Evolutionary conservation across 2,797 vertebrate species (phyloP).

Genomic region (Alectoris magna): DNA sequence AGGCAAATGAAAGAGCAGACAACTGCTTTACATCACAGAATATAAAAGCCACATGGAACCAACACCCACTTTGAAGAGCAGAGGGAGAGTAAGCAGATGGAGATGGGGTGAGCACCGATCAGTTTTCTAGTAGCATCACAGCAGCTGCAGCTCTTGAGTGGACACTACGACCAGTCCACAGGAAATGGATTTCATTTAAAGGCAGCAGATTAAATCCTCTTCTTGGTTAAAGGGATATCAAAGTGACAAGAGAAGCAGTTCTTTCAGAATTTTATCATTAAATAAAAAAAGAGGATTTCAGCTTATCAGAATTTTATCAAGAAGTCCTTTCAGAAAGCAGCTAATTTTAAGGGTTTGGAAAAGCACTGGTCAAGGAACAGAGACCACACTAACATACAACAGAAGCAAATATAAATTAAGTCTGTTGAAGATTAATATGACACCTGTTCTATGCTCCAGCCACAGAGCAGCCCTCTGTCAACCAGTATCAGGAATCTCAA

Average conservation of each 20-base stretch:
- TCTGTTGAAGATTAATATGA: no score
- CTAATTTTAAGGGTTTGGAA: no score
- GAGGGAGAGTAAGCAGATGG: not conserved
- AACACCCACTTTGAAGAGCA: not conserved
- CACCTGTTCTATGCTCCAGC: rapidly evolving
- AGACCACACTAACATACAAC: rapidly evolving
- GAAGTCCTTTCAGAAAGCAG: no score
- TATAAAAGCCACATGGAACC: not conserved
- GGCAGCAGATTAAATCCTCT: rapidly evolving
- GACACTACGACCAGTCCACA: rapidly evolving
- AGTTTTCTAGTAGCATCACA: not conserved
- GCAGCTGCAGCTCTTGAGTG: not conserved
- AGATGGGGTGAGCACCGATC: rapidly evolving
- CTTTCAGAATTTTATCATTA: not conserved
- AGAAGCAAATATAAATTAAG: not conserved
- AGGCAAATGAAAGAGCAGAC: not conserved
- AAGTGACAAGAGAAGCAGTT: not conserved
- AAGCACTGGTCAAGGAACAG: not conserved
- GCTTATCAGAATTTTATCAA: no score
- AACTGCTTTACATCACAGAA: rapidly evolving
- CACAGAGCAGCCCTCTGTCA: rapidly evolving
- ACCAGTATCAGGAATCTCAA: not conserved
- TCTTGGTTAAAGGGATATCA: no score
- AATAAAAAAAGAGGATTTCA: rapidly evolving
- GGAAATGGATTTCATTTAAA: rapidly evolving